phyloP scores from a whole-genome alignment of 1,140 invertebrate genomes.

The Calliphora vicina region DNA sequence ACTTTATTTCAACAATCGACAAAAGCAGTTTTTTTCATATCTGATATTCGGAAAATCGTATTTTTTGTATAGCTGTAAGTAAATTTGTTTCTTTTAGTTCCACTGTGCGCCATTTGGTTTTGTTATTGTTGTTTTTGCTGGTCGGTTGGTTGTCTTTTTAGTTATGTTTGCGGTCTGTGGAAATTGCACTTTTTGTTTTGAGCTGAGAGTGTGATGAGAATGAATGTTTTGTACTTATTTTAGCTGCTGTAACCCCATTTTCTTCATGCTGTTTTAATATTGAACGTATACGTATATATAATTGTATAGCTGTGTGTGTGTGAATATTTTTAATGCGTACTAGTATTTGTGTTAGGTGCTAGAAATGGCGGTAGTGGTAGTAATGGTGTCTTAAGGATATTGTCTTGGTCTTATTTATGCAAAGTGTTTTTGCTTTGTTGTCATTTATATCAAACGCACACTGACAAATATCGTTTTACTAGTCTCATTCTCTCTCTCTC shows the following conservation, averaged over 20 bases:
- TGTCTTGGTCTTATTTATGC: conserved; percentile 30
- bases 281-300: neutral
- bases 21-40: too few relatives aligned
- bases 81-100: neutral
- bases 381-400: conserved; percentile 24
- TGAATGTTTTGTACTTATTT: neutral
- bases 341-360: neutral
- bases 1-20: too few relatives aligned
- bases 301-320: neutral
- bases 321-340: neutral
- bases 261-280: neutral
- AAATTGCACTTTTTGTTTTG: conserved; percentile 25
- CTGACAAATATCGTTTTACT: neutral
- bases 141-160: conserved; percentile 2
- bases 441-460: conserved; percentile 15
- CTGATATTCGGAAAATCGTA: too few relatives aligned
- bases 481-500: neutral
- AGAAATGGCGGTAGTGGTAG: neutral
- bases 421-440: conserved; percentile 28
- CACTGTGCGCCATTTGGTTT: neutral
- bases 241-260: neutral
- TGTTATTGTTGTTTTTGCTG: conserved; percentile 10
- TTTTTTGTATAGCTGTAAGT: too few relatives aligned
- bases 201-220: neutral
- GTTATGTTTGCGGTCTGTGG: conserved; percentile 9